Conservation (phyloP, 2,888 invertebrate species). For the Hetaerina titia region DNA sequence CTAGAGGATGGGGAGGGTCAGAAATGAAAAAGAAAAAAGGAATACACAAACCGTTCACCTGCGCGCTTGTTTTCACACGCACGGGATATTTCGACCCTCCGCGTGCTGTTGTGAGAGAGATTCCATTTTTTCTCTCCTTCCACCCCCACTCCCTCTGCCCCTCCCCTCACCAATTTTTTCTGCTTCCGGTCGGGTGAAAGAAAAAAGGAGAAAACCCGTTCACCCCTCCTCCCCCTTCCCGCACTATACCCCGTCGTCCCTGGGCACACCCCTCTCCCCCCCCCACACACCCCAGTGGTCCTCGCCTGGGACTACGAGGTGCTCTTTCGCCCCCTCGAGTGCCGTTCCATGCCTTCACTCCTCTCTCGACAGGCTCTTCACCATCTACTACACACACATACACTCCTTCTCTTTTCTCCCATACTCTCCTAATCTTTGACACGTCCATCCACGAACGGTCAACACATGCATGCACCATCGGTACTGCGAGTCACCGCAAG, state of each 20-base stretch:
- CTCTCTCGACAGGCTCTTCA: not conserved
- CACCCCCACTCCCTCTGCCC: not conserved
- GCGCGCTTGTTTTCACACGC: conserved; percentile 35
- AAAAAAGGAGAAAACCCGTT: conserved; percentile 7
- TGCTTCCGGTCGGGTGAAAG: not conserved
- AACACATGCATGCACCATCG: too few species aligned
- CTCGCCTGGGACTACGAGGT: not conserved
- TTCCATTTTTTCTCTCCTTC: not conserved
- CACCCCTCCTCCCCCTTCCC: not conserved
- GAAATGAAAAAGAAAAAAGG: not conserved
- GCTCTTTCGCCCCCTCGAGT: not conserved
- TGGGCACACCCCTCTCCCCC: not conserved
- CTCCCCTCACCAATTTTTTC: conserved; percentile 8
- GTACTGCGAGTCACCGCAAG: too few species aligned
- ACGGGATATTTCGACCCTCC: conserved; percentile 2
- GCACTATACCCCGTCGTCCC: not conserved
- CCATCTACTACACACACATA: not conserved
- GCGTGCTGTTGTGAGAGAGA: conserved; percentile 19
- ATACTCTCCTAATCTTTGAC: not conserved
- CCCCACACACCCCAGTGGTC: not conserved
- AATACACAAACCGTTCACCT: conserved; percentile 30
- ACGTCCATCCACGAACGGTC: not conserved
- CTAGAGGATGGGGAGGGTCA: not conserved
- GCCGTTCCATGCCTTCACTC: not conserved
- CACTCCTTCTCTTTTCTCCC: not conserved